Percentiles rank a stretch among this genome's conserved stretches.
Evolutionary conservation across 2,797 vertebrate species (phyloP).

Genomic region (Sardinella longiceps): DNA sequence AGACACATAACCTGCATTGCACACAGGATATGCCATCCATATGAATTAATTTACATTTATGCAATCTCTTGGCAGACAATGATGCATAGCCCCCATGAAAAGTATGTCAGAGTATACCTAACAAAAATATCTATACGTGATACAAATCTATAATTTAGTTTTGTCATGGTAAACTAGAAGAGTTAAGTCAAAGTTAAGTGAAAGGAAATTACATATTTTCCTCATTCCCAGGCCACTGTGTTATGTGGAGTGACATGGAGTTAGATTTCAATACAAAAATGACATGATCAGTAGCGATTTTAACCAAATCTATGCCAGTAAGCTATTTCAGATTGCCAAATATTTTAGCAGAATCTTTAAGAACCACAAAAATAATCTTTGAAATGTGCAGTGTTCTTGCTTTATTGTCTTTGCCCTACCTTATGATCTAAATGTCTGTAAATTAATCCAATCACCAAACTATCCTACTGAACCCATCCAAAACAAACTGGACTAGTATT

Average conservation of each 20-base stretch:
- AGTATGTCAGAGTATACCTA: not conserved
- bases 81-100: not conserved
- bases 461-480: not conserved
- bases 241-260: not conserved
- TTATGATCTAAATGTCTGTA: not conserved
- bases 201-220: not conserved
- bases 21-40: not conserved
- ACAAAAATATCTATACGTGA: not conserved
- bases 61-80: not conserved
- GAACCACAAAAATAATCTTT: not conserved
- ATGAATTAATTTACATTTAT: not conserved
- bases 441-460: not conserved
- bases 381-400: not conserved
- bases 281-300: not conserved
- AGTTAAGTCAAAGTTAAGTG: not conserved
- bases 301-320: not conserved
- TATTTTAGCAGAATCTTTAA: not conserved
- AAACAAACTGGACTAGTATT: not conserved
- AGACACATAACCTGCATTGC: not conserved
- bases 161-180: not conserved
- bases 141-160: not conserved
- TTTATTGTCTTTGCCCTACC: not conserved
- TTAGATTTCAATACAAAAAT: not conserved
- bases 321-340: not conserved
- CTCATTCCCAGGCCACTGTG: not conserved